Evolutionary conservation across 2,797 vertebrate species (phyloP), one percentile per base, ranked within the genome.

Genomic region (Anas acuta): DNA sequence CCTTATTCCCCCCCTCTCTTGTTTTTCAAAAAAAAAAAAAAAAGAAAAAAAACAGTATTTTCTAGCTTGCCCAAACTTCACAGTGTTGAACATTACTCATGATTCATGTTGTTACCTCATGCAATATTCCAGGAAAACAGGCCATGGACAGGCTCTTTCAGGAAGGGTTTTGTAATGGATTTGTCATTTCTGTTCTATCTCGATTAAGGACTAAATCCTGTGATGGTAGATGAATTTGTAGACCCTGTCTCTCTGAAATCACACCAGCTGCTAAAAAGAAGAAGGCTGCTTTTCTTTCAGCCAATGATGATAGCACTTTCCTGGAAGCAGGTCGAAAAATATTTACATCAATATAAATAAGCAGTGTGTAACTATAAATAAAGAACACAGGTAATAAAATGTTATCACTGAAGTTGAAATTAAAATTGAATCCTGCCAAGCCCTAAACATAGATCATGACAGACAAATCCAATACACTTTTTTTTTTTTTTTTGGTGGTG

Each of bases 371-470:
- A 82, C 86, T 91, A 90, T 95, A 95, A 96, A 96, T 95, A 96
- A 93, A 88, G 85, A 90, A 71, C 87, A 90, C 7, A 33, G 56
- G 61, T 91, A 95, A 94, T 94, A 91, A 89, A 95, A 62, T 74
- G 85, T 94, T 96, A 95, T 90, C 87, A 64, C n/a, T 95, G 80
- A 92, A 94, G 74, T 26, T 94, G 95, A 96, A 95, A 96, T 95
- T 93, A 93, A 95, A 96, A 96, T 96, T 96, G 92, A 92, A 95
- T 92, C 83, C 83, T 97, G 87, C n/a, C 92, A 96, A 96, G 70
- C 62, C 66, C 43, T 86, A 93, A 94, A 80, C 47, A 79, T 21
- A 3, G 67, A 88, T 95, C 73, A 89, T 16, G 64, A 86, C 60
- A 92, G 87, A 96, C 91, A 89, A 94, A 94, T 95, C 71, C 85